Evolutionary conservation across 1,140 invertebrate genomes (phyloP).

Genomic region (Brachionus plicatilis): DNA sequence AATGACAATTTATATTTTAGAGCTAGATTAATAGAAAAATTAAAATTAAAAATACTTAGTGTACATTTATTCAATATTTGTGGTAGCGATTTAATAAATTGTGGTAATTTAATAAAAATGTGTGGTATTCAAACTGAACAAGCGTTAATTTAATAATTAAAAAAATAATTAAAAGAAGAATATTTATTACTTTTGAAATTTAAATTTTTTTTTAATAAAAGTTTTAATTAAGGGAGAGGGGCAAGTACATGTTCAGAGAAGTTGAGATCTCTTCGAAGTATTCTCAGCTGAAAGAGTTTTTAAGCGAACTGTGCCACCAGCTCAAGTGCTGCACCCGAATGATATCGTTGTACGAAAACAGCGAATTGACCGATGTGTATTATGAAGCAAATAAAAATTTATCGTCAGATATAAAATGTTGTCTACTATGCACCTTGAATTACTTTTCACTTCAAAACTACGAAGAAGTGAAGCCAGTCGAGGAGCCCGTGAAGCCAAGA

Average conservation of each 20-base stretch:
- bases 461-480: neutral
- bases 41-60: too few species aligned
- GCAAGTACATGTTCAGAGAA: neutral
- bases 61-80: too few species aligned
- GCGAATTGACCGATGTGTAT: neutral
- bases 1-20: too few species aligned
- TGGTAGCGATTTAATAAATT: too few species aligned
- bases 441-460: neutral
- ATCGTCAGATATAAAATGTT: neutral
- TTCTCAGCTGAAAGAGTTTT: neutral
- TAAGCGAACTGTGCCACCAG: neutral
- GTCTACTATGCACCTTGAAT: slow-evolving; percentile 1
- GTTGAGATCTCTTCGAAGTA: neutral
- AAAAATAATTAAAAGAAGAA: too few species aligned
- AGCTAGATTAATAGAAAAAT: too few species aligned
- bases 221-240: neutral
- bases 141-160: too few species aligned
- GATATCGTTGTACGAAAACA: neutral
- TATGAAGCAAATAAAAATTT: slow-evolving; percentile 3
- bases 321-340: neutral
- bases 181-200: neutral
- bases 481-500: neutral
- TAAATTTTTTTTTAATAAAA: neutral
- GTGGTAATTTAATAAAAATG: too few species aligned
- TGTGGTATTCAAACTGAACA: too few species aligned